Percentiles rank a stretch among this genome's conserved stretches.
Evolutionary conservation across 2,888 invertebrate species (phyloP).

Genomic region (Polydrusus cervinus): DNA sequence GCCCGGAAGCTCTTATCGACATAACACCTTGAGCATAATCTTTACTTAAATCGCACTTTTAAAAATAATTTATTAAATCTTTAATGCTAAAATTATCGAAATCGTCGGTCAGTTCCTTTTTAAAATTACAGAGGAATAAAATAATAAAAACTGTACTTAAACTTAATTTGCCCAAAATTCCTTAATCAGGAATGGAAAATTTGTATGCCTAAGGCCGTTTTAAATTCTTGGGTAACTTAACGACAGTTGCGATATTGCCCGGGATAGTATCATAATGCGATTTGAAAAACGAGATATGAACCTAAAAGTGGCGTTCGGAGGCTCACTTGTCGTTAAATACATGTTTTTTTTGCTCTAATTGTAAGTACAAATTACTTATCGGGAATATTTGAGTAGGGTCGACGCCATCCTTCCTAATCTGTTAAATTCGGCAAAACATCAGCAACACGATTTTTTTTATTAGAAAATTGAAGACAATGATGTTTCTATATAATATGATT

Average conservation of each 20-base stretch:
- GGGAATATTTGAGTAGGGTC: too few relatives aligned
- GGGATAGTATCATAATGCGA: neutral
- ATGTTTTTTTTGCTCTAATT: too few relatives aligned
- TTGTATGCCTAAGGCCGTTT: neutral
- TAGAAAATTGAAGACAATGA: too few relatives aligned
- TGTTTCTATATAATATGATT: too few relatives aligned
- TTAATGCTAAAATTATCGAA: slow-evolving; percentile 36
- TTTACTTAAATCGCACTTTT: slow-evolving; percentile 23
- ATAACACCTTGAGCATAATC: slow-evolving; percentile 32
- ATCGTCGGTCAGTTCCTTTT: slow-evolving; percentile 15
- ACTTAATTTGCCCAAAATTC: slow-evolving; percentile 4
- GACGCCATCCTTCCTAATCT: too few relatives aligned
- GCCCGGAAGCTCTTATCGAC: slow-evolving; percentile 30
- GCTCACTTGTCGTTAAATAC: too few relatives aligned
- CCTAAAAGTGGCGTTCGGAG: too few relatives aligned
- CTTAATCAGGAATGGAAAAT: neutral
- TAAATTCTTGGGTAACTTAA: neutral
- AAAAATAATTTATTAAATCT: slow-evolving; percentile 40
- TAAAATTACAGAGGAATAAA: slow-evolving; percentile 9
- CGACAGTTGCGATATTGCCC: slow-evolving; percentile 1
- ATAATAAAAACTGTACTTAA: slow-evolving; percentile 25
- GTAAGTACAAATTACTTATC: too few relatives aligned
- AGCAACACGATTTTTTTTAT: too few relatives aligned
- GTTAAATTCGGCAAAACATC: too few relatives aligned
- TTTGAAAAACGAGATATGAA: neutral